Percentiles rank a stretch among this genome's conserved stretches.
Conservation (phyloP, 2,888 invertebrate genomes). For the Eudemis profundana region DNA sequence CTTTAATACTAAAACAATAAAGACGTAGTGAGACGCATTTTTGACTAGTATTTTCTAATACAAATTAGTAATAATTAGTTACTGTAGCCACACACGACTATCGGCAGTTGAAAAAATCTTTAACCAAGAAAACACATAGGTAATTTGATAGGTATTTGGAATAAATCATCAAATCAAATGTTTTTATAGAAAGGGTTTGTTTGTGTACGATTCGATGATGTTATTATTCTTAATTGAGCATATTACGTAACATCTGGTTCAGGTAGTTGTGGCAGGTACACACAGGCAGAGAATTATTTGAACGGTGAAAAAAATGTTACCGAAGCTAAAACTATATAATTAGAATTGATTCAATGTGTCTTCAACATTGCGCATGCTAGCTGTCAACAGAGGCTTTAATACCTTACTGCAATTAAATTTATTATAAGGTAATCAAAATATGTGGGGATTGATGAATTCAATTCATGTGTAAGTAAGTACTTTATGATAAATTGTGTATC, state of each 20-base stretch:
- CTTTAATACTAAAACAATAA: not conserved
- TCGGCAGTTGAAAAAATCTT: constrained; percentile 52
- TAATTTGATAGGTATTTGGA: constrained; percentile 71
- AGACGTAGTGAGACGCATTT: not conserved
- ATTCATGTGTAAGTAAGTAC: too few relatives aligned
- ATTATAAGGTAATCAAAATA: too few relatives aligned
- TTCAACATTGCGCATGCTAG: too few relatives aligned
- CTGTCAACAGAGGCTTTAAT: too few relatives aligned
- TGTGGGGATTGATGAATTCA: too few relatives aligned
- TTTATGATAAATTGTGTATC: too few relatives aligned
- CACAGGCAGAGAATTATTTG: constrained; percentile 13
- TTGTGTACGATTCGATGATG: constrained; percentile 71
- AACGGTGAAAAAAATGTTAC: not conserved
- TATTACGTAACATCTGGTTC: constrained; percentile 66
- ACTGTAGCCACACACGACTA: constrained; percentile 65
- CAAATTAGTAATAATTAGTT: constrained; percentile 49
- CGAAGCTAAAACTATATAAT: too few relatives aligned
- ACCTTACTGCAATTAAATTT: too few relatives aligned
- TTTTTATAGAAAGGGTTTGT: constrained; percentile 70
- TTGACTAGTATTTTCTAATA: constrained; percentile 52
- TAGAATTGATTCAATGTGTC: too few relatives aligned
- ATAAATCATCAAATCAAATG: constrained; percentile 77
- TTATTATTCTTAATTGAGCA: constrained; percentile 76
- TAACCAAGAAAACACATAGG: constrained; percentile 64
- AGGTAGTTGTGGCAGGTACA: constrained; percentile 47